Percentiles rank a stretch among this genome's conserved stretches.
phyloP scores from a whole-genome alignment of 2,797 vertebrate genomes.

The Sphaeramia orbicularis region DNA sequence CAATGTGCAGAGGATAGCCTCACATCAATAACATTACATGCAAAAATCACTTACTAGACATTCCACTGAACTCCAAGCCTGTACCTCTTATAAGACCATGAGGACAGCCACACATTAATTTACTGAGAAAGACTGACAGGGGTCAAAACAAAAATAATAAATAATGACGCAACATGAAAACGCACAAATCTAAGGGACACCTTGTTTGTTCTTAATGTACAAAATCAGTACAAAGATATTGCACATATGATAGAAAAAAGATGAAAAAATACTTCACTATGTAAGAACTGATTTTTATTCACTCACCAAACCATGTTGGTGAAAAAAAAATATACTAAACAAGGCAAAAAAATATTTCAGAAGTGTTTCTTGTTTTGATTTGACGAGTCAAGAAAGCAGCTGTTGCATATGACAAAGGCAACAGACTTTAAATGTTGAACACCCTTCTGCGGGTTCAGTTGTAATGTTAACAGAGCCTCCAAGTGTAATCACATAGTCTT shows the following conservation, averaged over 20 bases:
- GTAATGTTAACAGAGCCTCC: slow-evolving; percentile 29
- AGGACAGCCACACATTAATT: slow-evolving; percentile 73
- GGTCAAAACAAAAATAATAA: slow-evolving; percentile 73
- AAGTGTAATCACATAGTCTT: slow-evolving; percentile 29
- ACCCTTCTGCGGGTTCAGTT: slow-evolving; percentile 25
- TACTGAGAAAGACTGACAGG: slow-evolving; percentile 73
- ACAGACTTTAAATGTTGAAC: slow-evolving; percentile 25
- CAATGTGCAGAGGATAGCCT: slow-evolving; percentile 91
- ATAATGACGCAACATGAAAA: slow-evolving; percentile 70
- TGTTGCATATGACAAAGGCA: slow-evolving; percentile 61
- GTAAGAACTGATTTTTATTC: slow-evolving; percentile 66
- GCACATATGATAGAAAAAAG: slow-evolving; percentile 79
- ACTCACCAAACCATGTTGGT: slow-evolving; percentile 54
- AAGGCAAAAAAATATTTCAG: slow-evolving; percentile 64
- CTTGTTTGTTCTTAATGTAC: slow-evolving; percentile 75
- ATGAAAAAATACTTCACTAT: slow-evolving; percentile 63
- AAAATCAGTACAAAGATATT: slow-evolving; percentile 84
- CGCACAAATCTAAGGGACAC: slow-evolving; percentile 61
- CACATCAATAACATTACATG: slow-evolving; percentile 90
- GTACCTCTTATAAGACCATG: slow-evolving; percentile 59
- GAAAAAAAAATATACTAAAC: slow-evolving; percentile 60
- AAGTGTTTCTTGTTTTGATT: slow-evolving; percentile 45
- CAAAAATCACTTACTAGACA: slow-evolving; percentile 86
- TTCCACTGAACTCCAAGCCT: slow-evolving; percentile 84
- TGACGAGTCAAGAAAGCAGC: slow-evolving; percentile 66